Percentiles rank a stretch among this genome's conserved stretches.
These are phyloP conservation scores for Geophilus truncorum DNA, from an alignment of 2,888 invertebrate genomes.

Conservation along the genomic window DNA sequence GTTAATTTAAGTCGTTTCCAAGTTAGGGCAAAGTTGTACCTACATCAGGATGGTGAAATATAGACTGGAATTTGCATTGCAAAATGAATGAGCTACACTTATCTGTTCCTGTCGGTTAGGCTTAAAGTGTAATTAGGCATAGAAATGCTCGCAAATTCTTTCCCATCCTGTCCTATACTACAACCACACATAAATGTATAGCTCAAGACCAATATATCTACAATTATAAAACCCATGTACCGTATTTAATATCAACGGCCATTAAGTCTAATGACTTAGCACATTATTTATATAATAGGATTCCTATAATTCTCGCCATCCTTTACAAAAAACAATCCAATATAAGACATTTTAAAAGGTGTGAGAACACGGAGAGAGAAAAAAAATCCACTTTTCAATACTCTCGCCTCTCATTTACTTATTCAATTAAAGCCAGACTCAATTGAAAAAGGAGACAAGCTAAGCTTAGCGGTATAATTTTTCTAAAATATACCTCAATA, in stretches of 20 bases:
- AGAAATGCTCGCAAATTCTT: not conserved
- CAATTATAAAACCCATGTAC: not conserved
- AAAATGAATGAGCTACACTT: slow-evolving; percentile 12
- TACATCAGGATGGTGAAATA: not conserved
- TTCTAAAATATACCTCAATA: slow-evolving; percentile 18
- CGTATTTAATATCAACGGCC: not conserved
- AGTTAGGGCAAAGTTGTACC: not conserved
- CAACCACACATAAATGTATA: too few relatives aligned
- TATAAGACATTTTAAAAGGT: not conserved
- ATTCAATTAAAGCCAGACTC: not conserved
- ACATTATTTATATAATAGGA: not conserved
- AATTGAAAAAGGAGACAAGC: not conserved
- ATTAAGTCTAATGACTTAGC: not conserved
- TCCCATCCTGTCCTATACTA: too few relatives aligned
- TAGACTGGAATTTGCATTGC: not conserved
- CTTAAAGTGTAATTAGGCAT: not conserved
- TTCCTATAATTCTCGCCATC: not conserved
- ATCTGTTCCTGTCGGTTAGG: not conserved
- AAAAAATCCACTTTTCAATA: not conserved
- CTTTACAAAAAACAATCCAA: not conserved
- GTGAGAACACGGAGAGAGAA: not conserved
- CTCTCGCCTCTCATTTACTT: slow-evolving; percentile 1
- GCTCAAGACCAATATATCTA: not conserved
- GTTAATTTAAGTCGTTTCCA: not conserved
- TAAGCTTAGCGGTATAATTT: not conserved